These are phyloP conservation scores for Danaus melanippus DNA, from an alignment of 1,140 invertebrate genomes.

Conservation along the genomic window DNA sequence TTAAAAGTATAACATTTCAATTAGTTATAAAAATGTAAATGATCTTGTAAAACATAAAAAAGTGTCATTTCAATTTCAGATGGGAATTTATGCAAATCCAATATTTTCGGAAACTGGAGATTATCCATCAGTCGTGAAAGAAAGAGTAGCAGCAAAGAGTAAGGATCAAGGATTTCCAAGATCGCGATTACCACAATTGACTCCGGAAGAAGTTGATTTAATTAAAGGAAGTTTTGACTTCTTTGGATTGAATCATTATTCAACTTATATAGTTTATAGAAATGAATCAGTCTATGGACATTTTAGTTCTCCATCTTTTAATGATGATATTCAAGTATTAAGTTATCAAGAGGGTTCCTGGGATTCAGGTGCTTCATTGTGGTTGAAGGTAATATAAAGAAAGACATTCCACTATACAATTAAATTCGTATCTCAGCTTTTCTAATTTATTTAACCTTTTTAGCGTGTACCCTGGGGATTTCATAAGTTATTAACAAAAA, in stretches of 20 bases:
- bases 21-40: too few relatives aligned
- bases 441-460: conserved; percentile 7
- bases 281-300: conserved; percentile 11
- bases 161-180: conserved; percentile 18
- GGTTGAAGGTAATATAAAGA: neutral
- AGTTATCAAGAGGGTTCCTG: neutral
- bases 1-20: too few relatives aligned
- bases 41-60: too few relatives aligned
- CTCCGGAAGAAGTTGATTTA: conserved; percentile 10
- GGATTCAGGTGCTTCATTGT: neutral
- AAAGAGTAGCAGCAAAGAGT: conserved; percentile 16
- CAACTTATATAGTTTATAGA: conserved; percentile 10
- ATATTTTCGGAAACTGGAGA: conserved; percentile 19
- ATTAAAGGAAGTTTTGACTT: conserved; percentile 14
- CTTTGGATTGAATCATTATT: conserved; percentile 18
- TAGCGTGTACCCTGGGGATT: conserved; percentile 38
- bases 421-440: neutral
- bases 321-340: conserved; percentile 7
- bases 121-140: conserved; percentile 16
- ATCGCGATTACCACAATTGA: conserved; percentile 15
- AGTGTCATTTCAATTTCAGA: conserved; percentile 6
- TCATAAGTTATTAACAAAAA: conserved; percentile 33
- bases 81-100: conserved; percentile 12
- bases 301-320: conserved; percentile 7
- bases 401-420: neutral